Conservation (phyloP, 2,888 invertebrate genomes). For the Clunio marinus region DNA sequence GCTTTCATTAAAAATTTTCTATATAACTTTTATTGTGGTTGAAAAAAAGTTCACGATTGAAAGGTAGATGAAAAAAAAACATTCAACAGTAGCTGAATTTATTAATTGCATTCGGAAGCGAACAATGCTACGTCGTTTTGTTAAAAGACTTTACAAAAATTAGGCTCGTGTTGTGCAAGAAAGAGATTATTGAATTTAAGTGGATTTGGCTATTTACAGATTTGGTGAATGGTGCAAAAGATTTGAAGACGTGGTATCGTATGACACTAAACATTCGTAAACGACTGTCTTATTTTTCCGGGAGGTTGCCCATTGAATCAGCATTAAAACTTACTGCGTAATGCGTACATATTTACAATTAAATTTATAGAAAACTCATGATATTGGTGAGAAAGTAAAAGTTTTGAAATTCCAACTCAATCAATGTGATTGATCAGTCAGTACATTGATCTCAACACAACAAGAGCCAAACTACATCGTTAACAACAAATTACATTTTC, state of each 20-base stretch:
- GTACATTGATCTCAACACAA: too few relatives aligned
- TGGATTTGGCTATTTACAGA: conserved; percentile 5
- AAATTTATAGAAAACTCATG: too few relatives aligned
- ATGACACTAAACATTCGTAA: neutral
- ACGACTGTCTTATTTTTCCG: neutral
- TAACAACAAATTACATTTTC: too few relatives aligned
- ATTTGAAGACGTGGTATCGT: neutral
- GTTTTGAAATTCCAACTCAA: too few relatives aligned
- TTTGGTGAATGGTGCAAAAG: neutral
- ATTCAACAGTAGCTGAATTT: neutral
- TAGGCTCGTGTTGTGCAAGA: neutral
- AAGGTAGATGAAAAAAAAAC: too few relatives aligned
- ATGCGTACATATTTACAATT: too few relatives aligned
- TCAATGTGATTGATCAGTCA: too few relatives aligned
- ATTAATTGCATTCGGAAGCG: neutral
- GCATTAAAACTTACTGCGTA: neutral
- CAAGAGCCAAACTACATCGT: too few relatives aligned
- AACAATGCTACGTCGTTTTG: neutral
- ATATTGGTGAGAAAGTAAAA: too few relatives aligned
- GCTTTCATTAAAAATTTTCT: neutral
- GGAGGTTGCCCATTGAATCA: neutral
- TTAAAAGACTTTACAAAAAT: neutral
- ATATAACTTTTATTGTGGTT: conserved; percentile 1
- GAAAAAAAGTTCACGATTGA: neutral
- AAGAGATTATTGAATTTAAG: conserved; percentile 14